These are phyloP conservation scores for Falco biarmicus DNA, from an alignment of 2,797 vertebrate species.

Conservation along the genomic window DNA sequence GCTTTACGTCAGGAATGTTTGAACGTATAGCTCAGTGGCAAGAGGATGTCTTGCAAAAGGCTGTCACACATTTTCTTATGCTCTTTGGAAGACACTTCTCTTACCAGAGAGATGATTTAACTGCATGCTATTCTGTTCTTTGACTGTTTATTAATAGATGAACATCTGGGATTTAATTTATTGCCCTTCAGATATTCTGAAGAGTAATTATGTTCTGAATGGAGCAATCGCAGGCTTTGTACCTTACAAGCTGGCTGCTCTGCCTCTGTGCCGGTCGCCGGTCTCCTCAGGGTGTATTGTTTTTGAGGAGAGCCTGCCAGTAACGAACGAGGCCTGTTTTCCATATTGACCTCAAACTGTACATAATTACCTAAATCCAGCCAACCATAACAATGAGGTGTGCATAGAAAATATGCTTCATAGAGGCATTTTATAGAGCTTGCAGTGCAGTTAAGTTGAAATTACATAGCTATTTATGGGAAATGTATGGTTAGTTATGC, in stretches of 20 bases:
- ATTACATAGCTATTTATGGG: constrained; percentile 43
- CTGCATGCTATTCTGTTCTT: not conserved
- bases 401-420: constrained; percentile 22
- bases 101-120: not conserved
- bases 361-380: constrained; percentile 56
- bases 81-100: not conserved
- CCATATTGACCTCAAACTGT: constrained; percentile 33
- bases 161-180: not conserved
- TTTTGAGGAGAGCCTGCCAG: constrained; percentile 33
- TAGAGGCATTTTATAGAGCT: not conserved
- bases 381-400: constrained; percentile 27
- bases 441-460: constrained; percentile 21
- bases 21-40: not conserved
- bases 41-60: not conserved
- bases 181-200: not conserved
- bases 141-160: not conserved
- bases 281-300: constrained; percentile 1
- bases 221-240: not conserved
- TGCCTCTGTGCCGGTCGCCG: not conserved
- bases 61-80: fast-evolving
- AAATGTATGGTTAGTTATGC: constrained; percentile 4
- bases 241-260: constrained; percentile 16
- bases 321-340: constrained; percentile 43
- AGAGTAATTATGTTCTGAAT: not conserved
- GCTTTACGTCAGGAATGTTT: not conserved